These are phyloP conservation scores for Tubulanus polymorphus DNA, from an alignment of 2,888 invertebrate genomes.

Conservation along the genomic window DNA sequence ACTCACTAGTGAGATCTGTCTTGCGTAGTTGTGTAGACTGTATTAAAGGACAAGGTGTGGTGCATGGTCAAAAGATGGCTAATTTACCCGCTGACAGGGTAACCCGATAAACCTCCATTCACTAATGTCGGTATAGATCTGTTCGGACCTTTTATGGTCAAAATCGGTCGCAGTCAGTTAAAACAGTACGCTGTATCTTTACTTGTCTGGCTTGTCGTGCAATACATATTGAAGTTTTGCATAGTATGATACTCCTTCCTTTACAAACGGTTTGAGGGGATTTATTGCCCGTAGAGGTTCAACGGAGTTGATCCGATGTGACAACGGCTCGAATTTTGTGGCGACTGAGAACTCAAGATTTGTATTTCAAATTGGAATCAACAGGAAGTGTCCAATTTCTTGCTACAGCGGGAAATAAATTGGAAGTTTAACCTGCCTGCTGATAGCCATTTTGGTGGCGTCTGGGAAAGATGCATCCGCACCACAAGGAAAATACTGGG, in stretches of 20 bases:
- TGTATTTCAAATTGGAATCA: constrained; percentile 4
- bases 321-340: constrained; percentile 21
- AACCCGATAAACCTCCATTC: constrained; percentile 1
- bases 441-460: too few relatives aligned
- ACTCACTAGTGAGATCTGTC: not conserved
- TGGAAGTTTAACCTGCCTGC: constrained; percentile 7
- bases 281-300: not conserved
- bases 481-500: constrained; percentile 1
- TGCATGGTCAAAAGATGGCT: constrained; percentile 3
- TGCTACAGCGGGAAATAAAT: not conserved
- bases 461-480: constrained; percentile 1
- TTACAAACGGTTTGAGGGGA: constrained; percentile 2
- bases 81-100: not conserved
- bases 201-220: constrained; percentile 4
- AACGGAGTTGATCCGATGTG: not conserved
- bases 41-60: not conserved
- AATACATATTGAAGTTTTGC: constrained; percentile 5
- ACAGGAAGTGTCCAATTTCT: not conserved
- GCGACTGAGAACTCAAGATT: not conserved
- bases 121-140: constrained; percentile 2
- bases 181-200: constrained; percentile 7
- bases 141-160: constrained; percentile 7
- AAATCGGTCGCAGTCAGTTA: constrained; percentile 1
- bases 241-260: constrained; percentile 3
- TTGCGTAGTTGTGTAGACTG: not conserved